Base-by-base conservation (phyloP, 2,888 invertebrate species). In the Nasonia oneida region DNA sequence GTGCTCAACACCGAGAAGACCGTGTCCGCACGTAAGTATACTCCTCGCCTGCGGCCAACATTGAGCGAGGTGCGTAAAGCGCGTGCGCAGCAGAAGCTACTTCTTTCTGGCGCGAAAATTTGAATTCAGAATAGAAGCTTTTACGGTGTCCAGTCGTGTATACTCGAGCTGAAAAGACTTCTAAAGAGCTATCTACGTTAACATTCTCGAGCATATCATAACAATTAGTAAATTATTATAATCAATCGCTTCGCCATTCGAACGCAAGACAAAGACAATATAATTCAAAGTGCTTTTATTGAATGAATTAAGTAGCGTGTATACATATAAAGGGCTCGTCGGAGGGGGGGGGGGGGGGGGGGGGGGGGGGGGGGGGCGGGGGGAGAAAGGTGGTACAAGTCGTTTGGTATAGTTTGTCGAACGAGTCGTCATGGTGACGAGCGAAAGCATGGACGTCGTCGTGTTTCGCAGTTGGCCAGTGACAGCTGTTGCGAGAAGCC, bases 341-440 rank as follows among this genome's bases (percentile, higher is more conserved):
- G 12, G 47, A 2, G 12, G 2, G 10, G 42, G 6, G 29, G n/a
- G n/a, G n/a, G n/a, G n/a, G n/a, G 23, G 2, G 29, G 1, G 10
- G n/a, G 10, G n/a, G 29, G 42, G 2, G 23, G 2, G 29, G 1
- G n/a, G n/a, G 23, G 2, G 29, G 1, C 8, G n/a, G 10, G n/a
- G 29, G 42, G 2, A 42, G 1, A 42, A 42, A 12, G 10, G 47
- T 47, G 47, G 47, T 47, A 8, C 2, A 67, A 29, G 67, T 23
- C 33, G 67, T 77, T 84, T 84, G 84, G 86, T 86, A 81, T 85
- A 89, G 89, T 90, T 91, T 90, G 87, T 89, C 87, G 88, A 82
- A 87, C 61, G 29, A 70, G 92, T 92, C 85, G 89, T 88, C 91
- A 92, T 92, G 90, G 89, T 85, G 87, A 92, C 90, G 75, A 83